These are phyloP conservation scores for Diaphora mendica DNA, from an alignment of 2,888 invertebrate genomes.

Conservation along the genomic window DNA sequence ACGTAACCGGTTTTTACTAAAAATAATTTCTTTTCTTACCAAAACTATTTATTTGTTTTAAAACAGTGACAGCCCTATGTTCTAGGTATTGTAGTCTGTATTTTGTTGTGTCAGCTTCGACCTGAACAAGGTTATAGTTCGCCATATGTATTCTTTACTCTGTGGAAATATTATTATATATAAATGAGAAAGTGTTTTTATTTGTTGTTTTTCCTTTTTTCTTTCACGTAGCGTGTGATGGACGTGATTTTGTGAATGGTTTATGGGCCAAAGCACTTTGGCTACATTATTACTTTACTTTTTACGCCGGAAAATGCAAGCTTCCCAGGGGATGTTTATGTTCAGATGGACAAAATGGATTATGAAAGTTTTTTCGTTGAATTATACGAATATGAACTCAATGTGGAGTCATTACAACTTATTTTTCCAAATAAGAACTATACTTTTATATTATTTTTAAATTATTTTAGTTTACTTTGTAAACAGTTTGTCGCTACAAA, in stretches of 20 bases:
- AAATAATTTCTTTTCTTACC: not conserved
- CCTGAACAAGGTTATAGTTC: not conserved
- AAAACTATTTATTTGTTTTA: not conserved
- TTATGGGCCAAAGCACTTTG: conserved; percentile 5
- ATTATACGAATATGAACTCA: not conserved
- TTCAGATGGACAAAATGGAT: not conserved
- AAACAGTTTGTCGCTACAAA: too few relatives aligned
- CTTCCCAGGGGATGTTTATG: not conserved
- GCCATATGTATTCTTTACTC: not conserved
- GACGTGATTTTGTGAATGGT: conserved; percentile 6
- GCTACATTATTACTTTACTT: not conserved
- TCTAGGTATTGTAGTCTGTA: not conserved
- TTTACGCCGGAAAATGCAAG: conserved; percentile 2
- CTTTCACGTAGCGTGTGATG: not conserved
- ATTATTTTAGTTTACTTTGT: too few relatives aligned
- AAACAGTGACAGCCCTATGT: not conserved
- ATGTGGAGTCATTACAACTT: not conserved
- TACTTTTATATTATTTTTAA: too few relatives aligned
- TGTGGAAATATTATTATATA: not conserved
- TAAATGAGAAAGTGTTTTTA: not conserved
- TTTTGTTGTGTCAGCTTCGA: not conserved
- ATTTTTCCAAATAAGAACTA: too few relatives aligned
- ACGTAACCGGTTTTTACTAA: not conserved
- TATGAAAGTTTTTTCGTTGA: not conserved
- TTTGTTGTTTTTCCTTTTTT: conserved; percentile 2